Evolutionary conservation across 2,888 invertebrate species (phyloP).

Genomic region (Drosophila acutilabella): DNA sequence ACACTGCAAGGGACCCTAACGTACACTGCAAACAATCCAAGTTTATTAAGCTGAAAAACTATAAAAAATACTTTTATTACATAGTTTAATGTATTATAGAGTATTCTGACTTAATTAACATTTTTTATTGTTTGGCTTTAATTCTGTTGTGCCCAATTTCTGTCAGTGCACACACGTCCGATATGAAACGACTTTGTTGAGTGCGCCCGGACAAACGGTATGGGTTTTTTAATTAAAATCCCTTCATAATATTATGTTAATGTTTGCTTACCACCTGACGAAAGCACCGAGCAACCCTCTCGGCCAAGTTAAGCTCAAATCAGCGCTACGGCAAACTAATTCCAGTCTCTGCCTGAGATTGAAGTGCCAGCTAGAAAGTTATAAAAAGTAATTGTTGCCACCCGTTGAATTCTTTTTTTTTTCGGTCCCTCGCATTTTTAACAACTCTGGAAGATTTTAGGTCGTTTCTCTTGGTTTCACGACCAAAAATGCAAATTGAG

Average conservation of each 20-base stretch:
- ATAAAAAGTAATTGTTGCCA: conserved; percentile 78
- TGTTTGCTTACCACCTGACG: conserved; percentile 67
- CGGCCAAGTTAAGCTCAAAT: conserved; percentile 41
- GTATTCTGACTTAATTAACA: not conserved
- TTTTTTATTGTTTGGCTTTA: not conserved
- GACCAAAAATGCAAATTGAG: conserved; percentile 76
- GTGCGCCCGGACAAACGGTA: conserved; percentile 46
- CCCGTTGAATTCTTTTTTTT: conserved; percentile 35
- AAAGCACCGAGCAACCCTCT: conserved; percentile 41
- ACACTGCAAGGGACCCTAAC: conserved; percentile 42
- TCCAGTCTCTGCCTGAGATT: conserved; percentile 61
- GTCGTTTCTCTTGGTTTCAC: conserved; percentile 26
- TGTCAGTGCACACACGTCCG: conserved; percentile 56
- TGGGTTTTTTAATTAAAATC: conserved; percentile 77
- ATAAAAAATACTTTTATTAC: not conserved
- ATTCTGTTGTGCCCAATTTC: not conserved
- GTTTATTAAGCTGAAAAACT: not conserved
- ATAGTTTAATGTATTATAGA: not conserved
- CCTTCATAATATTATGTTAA: conserved; percentile 80
- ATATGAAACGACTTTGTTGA: conserved; percentile 63
- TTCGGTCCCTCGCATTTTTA: conserved; percentile 27
- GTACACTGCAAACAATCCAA: conserved; percentile 27
- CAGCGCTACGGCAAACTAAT: conserved; percentile 61
- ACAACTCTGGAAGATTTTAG: conserved; percentile 20
- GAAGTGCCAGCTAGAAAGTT: conserved; percentile 79